These are phyloP conservation scores for Phortica okadai DNA, from an alignment of 2,888 invertebrate genomes.

Conservation along the genomic window DNA sequence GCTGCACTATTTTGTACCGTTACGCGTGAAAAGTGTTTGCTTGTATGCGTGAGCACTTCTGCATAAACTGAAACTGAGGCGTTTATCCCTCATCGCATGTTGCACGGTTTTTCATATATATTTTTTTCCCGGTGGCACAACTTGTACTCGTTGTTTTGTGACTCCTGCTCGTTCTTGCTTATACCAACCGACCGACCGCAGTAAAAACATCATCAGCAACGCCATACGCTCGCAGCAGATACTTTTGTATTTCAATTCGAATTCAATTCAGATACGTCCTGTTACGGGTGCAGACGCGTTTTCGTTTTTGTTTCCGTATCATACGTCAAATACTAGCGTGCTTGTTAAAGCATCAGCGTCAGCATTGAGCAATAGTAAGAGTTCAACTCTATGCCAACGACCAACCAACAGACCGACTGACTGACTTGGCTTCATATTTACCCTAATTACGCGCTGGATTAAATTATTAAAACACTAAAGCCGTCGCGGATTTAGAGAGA, in stretches of 20 bases:
- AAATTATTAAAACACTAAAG: slow-evolving; percentile 73
- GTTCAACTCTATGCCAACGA: slow-evolving; percentile 16
- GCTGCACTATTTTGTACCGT: slow-evolving; percentile 14
- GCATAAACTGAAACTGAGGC: neutral
- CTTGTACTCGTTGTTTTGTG: slow-evolving; percentile 42
- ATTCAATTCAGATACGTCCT: slow-evolving; percentile 72
- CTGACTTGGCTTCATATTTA: slow-evolving; percentile 54
- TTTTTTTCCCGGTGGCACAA: slow-evolving; percentile 19
- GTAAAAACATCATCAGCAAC: slow-evolving; percentile 13
- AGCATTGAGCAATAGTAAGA: neutral
- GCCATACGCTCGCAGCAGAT: slow-evolving; percentile 18
- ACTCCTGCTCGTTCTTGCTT: slow-evolving; percentile 14
- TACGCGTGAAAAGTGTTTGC: slow-evolving; percentile 24
- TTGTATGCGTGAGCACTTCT: neutral
- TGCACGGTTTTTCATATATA: neutral
- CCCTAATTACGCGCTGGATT: slow-evolving; percentile 74
- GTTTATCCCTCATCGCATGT: slow-evolving; percentile 1
- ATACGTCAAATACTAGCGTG: slow-evolving; percentile 10
- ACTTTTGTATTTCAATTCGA: slow-evolving; percentile 68
- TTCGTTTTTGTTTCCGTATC: slow-evolving; percentile 62
- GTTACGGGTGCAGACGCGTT: slow-evolving; percentile 73
- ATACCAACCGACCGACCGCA: neutral
- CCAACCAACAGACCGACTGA: slow-evolving; percentile 40
- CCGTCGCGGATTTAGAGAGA: slow-evolving; percentile 66
- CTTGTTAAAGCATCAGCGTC: slow-evolving; percentile 1